A percentile compares a stretch with the other conserved stretches of the same genome.
These are phyloP conservation scores for Bemisia tabaci DNA, from an alignment of 1,140 invertebrate genomes.

Conservation along the genomic window DNA sequence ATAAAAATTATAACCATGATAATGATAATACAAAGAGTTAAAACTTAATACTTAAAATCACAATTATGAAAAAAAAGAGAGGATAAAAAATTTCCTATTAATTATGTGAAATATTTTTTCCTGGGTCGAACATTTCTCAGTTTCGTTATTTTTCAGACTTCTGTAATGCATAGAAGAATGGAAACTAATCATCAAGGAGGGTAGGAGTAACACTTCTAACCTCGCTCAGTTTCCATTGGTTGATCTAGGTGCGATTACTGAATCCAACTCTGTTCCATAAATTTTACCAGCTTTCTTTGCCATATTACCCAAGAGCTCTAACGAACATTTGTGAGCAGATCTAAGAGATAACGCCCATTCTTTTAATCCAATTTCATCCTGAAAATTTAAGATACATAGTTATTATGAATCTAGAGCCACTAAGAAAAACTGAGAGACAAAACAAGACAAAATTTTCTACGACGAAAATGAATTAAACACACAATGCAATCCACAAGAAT, in stretches of 20 bases:
- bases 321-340: constrained; percentile 80
- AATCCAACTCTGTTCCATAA: neutral
- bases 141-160: neutral
- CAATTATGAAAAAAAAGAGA: no score
- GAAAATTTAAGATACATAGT: constrained; percentile 22
- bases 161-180: neutral
- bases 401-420: neutral
- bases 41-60: no score
- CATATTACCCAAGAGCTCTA: constrained; percentile 84
- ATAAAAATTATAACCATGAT: no score
- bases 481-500: neutral
- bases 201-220: neutral
- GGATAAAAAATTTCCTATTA: no score
- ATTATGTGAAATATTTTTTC: neutral
- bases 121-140: neutral
- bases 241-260: neutral
- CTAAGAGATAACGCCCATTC: constrained; percentile 86
- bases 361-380: constrained; percentile 90
- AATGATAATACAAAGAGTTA: no score
- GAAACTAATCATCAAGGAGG: neutral
- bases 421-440: neutral
- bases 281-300: constrained; percentile 94
- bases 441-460: neutral
- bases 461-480: neutral
- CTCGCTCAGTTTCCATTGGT: neutral